Evolutionary conservation across 1,140 invertebrate genomes (phyloP).

Genomic region (Himalopsyche phryganea): DNA sequence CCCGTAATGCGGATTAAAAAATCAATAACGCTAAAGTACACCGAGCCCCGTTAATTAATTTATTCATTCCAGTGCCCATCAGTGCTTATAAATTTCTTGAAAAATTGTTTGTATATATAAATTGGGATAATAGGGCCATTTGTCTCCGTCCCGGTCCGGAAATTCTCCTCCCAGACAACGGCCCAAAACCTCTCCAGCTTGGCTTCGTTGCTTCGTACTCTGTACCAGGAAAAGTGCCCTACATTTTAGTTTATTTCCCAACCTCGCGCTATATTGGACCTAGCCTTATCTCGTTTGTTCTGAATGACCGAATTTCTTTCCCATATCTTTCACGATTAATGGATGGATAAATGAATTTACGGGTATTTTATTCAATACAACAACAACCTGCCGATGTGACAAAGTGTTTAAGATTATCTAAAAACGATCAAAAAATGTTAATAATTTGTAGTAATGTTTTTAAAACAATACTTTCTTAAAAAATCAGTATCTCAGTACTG

Average conservation of each 20-base stretch:
- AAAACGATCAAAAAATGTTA: no score
- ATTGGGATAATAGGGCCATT: constrained; percentile 1
- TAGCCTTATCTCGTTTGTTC: constrained; percentile 19
- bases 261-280: constrained; percentile 9
- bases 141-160: not conserved
- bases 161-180: not conserved
- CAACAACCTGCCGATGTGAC: not conserved
- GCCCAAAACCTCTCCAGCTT: not conserved
- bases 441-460: no score
- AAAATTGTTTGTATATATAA: not conserved
- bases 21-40: no score
- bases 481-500: no score
- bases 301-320: constrained; percentile 19
- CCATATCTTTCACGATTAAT: constrained; percentile 16
- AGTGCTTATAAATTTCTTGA: no score
- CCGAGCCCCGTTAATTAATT: no score
- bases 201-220: no score
- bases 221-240: not conserved
- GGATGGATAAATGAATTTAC: constrained; percentile 11
- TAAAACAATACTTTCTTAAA: no score
- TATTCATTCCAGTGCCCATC: no score
- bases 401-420: no score
- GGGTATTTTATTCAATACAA: constrained; percentile 6
- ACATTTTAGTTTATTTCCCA: constrained; percentile 8
- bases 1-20: no score